Percentiles rank a stretch among this genome's conserved stretches.
phyloP scores from a whole-genome alignment of 2,797 vertebrate genomes.

The Spinibarbus caldwelli region DNA sequence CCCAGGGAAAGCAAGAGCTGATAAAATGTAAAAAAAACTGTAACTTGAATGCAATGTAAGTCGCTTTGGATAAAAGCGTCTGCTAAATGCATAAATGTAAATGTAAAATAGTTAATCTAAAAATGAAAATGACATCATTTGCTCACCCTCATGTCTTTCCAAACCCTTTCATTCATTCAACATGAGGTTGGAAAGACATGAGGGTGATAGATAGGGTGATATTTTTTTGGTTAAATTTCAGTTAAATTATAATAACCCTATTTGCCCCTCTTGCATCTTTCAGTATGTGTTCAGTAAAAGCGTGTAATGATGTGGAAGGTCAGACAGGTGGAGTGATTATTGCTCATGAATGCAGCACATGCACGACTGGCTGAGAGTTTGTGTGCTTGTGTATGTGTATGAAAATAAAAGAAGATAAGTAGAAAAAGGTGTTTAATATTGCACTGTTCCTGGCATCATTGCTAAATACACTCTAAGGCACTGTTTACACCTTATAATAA shows the following conservation, averaged over 20 bases:
- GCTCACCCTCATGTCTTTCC: no score
- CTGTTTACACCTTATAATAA: background rate
- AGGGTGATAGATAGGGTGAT: no score
- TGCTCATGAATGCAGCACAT: conserved; percentile 62
- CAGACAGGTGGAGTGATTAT: conserved; percentile 5
- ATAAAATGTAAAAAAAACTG: no score
- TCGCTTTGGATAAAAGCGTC: no score
- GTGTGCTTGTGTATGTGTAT: conserved; percentile 54
- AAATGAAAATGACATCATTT: no score
- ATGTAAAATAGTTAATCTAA: no score
- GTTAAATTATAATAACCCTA: background rate
- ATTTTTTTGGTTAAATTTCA: no score
- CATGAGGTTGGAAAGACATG: no score
- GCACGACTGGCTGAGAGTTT: conserved; percentile 24
- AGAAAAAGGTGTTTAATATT: conserved; percentile 4
- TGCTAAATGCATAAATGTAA: no score
- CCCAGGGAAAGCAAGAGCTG: no score
- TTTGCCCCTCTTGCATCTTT: background rate
- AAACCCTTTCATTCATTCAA: no score
- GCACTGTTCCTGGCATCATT: background rate
- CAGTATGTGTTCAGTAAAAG: background rate
- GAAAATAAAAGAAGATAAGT: conserved; percentile 56
- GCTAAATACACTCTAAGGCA: background rate
- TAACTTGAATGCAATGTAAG: no score
- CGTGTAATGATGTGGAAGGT: background rate